phyloP scores from a whole-genome alignment of 2,113 vertebrate genomes.

The Nycticryphes semicollaris region DNA sequence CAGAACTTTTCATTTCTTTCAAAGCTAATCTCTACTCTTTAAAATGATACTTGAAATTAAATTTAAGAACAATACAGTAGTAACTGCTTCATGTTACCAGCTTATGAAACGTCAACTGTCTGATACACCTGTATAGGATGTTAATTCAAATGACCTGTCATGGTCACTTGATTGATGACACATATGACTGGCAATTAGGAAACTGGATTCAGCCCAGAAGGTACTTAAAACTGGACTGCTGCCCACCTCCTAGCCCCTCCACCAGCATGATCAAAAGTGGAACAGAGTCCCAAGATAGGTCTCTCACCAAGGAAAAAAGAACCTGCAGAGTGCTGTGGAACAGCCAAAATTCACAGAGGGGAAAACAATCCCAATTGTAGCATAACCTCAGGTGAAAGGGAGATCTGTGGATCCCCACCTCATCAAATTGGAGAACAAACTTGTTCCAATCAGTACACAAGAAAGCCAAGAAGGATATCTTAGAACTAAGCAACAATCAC shows the following conservation, averaged over 20 bases:
- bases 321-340: background rate
- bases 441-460: background rate
- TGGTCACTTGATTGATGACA: background rate
- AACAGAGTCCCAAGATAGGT: fast-evolving
- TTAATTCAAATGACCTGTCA: background rate
- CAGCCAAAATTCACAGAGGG: background rate
- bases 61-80: background rate
- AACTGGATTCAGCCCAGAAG: background rate
- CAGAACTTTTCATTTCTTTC: background rate
- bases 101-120: background rate
- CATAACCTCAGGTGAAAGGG: background rate
- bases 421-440: background rate
- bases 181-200: background rate
- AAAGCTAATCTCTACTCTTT: background rate
- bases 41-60: background rate
- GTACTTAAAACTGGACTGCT: background rate
- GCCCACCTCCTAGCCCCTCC: background rate
- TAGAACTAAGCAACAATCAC: background rate
- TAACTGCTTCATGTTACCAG: background rate
- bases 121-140: background rate
- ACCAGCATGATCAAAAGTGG: background rate
- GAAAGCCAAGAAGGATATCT: background rate
- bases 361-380: background rate
- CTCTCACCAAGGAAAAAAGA: background rate
- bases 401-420: background rate